Base-by-base conservation (phyloP, 1,140 invertebrate genomes). In the Tigriopus japonicus region DNA sequence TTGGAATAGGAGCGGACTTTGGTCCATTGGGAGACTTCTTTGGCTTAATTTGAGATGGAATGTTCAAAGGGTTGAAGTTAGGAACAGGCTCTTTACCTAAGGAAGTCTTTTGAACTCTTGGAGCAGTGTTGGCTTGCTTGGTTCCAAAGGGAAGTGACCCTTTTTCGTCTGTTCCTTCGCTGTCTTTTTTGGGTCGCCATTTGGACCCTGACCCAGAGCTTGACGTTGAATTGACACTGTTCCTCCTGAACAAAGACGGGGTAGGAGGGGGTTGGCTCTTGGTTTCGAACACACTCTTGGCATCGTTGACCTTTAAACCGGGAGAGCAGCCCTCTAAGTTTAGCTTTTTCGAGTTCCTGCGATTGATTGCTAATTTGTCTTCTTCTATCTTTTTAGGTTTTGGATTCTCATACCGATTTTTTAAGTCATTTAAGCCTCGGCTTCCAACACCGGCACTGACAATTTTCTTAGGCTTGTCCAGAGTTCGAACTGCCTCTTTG, bases 231-330 rank as follows among this genome's bases (percentile, higher is more conserved):
- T 49, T 49, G 21, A 15, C 13, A 42, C 55, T 58, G 7, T 40
- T 58, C 13, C 55, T 23, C 42, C 55, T 58, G 35, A 41, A 58
- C 17, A 58, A 19, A n/a, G 42, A 28, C 13, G 59, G 59, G 1
- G 59, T 61, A 13, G 43, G n/a, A 43, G 62, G 53, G n/a, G 51
- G 23, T 41, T 64, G 43, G 13, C 74, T 64, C 78, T 84, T 24
- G 79, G 83, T 72, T 83, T 88, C 86, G 69, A 86, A 88, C 65
- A 84, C 84, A 64, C 83, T 81, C 65, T 86, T 87, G 58, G 83
- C 85, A 67, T 82, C 86, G 59, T 82, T 82, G 1, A 87, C 85
- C 68, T 84, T 85, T 13, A 86, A 83, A 24, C 81, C 62, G 12
- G 28, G 56, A 40, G 24, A 54, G 40, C 59, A 61, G 14, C 49